phyloP scores from a whole-genome alignment of 2,888 invertebrate species.

The Athripsodes cinereus region DNA sequence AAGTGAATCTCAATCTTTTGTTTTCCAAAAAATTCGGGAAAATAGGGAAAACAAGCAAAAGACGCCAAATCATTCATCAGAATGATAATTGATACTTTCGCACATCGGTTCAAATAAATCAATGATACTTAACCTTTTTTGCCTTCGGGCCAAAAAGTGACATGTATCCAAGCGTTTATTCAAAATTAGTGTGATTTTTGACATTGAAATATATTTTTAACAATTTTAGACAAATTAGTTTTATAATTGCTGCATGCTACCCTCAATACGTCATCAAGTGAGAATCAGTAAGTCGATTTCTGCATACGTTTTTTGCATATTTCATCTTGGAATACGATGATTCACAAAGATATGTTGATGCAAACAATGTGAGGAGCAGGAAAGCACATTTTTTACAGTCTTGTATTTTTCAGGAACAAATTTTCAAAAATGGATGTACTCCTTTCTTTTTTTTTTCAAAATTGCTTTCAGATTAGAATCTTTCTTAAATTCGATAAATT shows the following conservation, averaged over 20 bases:
- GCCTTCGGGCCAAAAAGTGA: neutral
- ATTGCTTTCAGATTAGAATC: too few relatives aligned
- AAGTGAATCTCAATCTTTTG: too few relatives aligned
- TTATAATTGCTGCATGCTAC: neutral
- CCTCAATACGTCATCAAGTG: constrained; percentile 1
- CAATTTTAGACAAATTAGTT: neutral
- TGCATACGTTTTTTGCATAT: neutral
- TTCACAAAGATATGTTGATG: constrained; percentile 1
- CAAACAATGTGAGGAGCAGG: constrained; percentile 1
- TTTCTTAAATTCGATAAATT: too few relatives aligned
- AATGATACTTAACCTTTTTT: too few relatives aligned
- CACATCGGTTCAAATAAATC: too few relatives aligned
- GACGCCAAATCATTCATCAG: too few relatives aligned
- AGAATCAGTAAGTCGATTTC: neutral
- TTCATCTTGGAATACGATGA: neutral
- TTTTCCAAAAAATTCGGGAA: too few relatives aligned
- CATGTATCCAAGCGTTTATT: constrained; percentile 1
- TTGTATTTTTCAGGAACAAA: too few relatives aligned
- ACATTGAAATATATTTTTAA: neutral
- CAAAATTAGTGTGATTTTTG: neutral
- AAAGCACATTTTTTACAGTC: neutral
- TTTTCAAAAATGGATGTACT: too few relatives aligned
- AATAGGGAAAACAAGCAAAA: too few relatives aligned
- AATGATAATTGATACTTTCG: too few relatives aligned
- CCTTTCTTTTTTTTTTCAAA: too few relatives aligned